A percentile compares a stretch with the other conserved stretches of the same genome.
Conservation (phyloP, 30 jellyfish, hydroid and myxozoan genomes). For the Phacellophora camtschatica region DNA sequence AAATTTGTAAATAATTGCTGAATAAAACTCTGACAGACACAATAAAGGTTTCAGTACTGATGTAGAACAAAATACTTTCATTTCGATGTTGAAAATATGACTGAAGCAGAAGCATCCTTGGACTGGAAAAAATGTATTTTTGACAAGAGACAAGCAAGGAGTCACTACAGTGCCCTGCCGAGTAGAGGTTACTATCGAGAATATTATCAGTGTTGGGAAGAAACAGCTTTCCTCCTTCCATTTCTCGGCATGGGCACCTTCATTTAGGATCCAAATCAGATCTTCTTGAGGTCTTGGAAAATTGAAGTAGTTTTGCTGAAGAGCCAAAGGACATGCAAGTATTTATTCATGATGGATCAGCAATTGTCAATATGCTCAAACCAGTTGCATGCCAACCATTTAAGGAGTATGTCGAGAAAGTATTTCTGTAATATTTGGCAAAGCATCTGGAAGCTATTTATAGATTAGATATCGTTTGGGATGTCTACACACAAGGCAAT, state of each 20-base stretch:
- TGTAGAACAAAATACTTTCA: not conserved
- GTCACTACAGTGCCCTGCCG: not conserved
- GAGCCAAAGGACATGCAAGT: not conserved
- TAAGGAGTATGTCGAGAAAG: not conserved
- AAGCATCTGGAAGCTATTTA: not conserved
- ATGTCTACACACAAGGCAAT: not conserved
- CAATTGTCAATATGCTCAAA: not conserved
- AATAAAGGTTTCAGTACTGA: not conserved
- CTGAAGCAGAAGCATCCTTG: not conserved
- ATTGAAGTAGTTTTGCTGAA: not conserved
- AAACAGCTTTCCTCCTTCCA: conserved; percentile 5
- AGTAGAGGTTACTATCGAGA: not conserved
- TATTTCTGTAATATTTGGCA: not conserved
- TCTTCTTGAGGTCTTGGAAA: not conserved
- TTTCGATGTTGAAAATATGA: not conserved
- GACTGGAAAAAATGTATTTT: not conserved
- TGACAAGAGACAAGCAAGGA: not conserved
- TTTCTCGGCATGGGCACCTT: conserved; percentile 4
- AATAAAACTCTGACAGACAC: not conserved
- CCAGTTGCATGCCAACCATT: not conserved
- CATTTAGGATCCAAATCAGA: not conserved
- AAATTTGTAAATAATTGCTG: not conserved
- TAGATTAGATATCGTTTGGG: conserved; percentile 17
- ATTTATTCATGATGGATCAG: conserved; percentile 9
- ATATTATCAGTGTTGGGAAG: not conserved